A percentile compares a stretch with the other conserved stretches of the same genome.
Evolutionary conservation across 2,797 vertebrate genomes (phyloP).

Genomic region (Bryconaethiops microstoma): DNA sequence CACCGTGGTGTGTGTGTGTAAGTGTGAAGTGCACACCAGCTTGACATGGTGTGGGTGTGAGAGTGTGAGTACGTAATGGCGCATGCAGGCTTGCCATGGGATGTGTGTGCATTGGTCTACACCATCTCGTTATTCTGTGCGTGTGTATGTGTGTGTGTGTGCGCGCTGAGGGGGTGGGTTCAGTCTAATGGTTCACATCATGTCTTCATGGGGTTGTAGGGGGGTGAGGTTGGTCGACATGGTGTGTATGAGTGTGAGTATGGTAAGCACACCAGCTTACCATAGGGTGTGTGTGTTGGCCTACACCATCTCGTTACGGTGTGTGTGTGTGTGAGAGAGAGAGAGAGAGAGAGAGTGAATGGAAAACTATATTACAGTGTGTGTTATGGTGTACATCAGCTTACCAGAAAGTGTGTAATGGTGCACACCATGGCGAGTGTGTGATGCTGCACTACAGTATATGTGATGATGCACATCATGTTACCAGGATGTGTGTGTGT

Average conservation of each 20-base stretch:
- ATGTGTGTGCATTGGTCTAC: background rate
- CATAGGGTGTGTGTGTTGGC: background rate
- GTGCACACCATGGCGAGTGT: background rate
- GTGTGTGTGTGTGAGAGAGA: background rate
- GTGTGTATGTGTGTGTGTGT: background rate
- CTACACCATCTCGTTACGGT: background rate
- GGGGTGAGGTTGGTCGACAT: background rate
- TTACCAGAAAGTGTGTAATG: background rate
- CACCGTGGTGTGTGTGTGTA: background rate
- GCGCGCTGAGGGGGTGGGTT: no score
- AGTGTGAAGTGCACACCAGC: background rate
- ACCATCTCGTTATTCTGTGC: background rate
- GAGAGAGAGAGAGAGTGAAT: background rate
- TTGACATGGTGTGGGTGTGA: background rate
- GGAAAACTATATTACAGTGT: background rate
- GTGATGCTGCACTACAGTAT: no score
- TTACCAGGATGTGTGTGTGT: background rate
- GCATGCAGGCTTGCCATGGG: no score
- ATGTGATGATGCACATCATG: no score
- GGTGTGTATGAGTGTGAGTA: background rate
- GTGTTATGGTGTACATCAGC: background rate
- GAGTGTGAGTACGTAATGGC: background rate
- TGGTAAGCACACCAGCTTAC: background rate
- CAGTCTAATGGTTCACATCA: no score
- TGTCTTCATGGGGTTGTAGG: background rate